These are phyloP conservation scores for Clepsis dumicolana DNA, from an alignment of 2,888 invertebrate species.

Conservation along the genomic window DNA sequence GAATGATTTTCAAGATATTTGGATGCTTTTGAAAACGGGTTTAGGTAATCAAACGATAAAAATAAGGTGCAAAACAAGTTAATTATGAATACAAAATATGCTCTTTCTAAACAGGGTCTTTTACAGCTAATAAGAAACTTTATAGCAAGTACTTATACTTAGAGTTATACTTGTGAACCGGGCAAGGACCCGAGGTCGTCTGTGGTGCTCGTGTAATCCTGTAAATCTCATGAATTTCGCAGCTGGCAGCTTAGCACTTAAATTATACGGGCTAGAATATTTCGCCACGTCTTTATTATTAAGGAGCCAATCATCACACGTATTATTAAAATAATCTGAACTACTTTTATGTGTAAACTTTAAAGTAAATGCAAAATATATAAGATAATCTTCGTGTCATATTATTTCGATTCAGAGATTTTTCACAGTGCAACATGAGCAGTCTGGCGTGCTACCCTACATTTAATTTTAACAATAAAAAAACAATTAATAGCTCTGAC, in stretches of 20 bases:
- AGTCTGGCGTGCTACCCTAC: too few species aligned
- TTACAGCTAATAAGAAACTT: background rate
- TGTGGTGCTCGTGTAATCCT: slow-evolving; percentile 18
- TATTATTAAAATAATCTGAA: background rate
- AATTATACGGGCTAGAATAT: slow-evolving; percentile 7
- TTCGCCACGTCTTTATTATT: slow-evolving; percentile 4
- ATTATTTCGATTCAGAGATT: too few species aligned
- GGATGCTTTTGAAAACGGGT: too few species aligned
- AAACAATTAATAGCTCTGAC: too few species aligned
- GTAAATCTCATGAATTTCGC: slow-evolving; percentile 22
- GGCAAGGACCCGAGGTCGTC: slow-evolving; percentile 22
- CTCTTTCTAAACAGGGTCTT: background rate
- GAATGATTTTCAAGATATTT: too few species aligned
- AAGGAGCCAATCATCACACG: background rate
- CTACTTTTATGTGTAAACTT: too few species aligned
- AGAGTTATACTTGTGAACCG: background rate
- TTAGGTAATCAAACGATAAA: too few species aligned
- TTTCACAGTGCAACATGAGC: too few species aligned
- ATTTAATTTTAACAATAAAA: too few species aligned
- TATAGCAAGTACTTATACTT: background rate
- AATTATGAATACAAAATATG: background rate
- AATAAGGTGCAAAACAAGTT: too few species aligned
- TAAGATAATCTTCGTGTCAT: too few species aligned
- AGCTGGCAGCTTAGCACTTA: slow-evolving; percentile 21
- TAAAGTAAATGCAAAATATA: too few species aligned